phyloP scores from a whole-genome alignment of 2,888 invertebrate species.

The Parasteatoda lunata region DNA sequence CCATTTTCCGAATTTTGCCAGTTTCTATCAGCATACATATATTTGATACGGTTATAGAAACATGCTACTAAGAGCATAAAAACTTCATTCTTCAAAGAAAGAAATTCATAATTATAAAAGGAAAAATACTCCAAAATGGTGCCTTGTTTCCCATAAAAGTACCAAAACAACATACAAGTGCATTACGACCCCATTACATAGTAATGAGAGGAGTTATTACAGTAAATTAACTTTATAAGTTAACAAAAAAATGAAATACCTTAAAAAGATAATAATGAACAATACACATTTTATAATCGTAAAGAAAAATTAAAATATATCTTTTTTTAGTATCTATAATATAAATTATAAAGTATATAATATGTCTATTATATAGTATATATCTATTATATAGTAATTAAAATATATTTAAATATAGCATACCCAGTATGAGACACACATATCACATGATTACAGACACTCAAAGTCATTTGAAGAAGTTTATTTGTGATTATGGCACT shows the following conservation, averaged over 20 bases:
- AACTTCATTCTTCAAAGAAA: neutral
- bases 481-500: conserved; percentile 98
- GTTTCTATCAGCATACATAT: no score
- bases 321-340: no score
- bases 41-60: neutral
- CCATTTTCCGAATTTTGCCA: no score
- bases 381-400: neutral
- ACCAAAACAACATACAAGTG: no score
- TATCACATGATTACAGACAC: conserved; percentile 95
- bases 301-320: no score
- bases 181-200: no score
- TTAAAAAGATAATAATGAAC: neutral
- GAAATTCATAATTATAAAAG: neutral
- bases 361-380: no score
- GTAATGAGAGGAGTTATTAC: no score
- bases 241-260: neutral
- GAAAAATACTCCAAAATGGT: no score
- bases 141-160: no score
- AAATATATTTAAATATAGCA: conserved; percentile 23
- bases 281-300: neutral
- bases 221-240: no score
- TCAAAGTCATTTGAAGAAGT: conserved; percentile 91
- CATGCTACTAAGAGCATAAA: neutral
- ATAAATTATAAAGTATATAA: no score
- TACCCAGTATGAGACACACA: conserved; percentile 96